Percentiles rank a stretch among this genome's conserved stretches.
Conservation (phyloP, 2,113 vertebrate genomes). For the Mungos mungo region DNA sequence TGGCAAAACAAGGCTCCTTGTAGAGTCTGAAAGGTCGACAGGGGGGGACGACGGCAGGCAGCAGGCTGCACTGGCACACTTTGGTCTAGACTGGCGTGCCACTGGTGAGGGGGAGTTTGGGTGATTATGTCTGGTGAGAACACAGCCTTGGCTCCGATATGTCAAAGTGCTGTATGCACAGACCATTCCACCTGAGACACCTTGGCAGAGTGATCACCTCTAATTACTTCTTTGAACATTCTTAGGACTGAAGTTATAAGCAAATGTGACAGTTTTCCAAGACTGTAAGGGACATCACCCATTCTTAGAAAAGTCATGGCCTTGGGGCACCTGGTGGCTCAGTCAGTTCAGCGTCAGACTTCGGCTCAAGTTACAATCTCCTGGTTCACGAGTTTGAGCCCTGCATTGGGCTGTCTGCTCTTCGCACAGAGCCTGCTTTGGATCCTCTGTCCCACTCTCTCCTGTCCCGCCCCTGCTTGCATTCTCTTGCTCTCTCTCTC, state of each 20-base stretch:
- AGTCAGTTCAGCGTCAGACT: no score
- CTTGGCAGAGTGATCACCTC: not conserved
- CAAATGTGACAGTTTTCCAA: not conserved
- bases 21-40: not conserved
- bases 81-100: not conserved
- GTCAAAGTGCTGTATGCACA: not conserved
- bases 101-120: not conserved
- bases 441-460: no score
- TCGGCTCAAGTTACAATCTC: no score
- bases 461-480: no score
- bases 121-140: not conserved
- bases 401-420: no score
- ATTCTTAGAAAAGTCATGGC: not conserved
- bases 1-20: not conserved
- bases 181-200: not conserved
- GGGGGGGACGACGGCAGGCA: not conserved
- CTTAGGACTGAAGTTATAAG: constrained; percentile 1
- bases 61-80: not conserved
- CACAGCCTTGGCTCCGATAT: not conserved
- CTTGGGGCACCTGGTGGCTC: no score
- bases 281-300: not conserved
- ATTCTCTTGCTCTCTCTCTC: no score
- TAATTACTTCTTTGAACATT: not conserved
- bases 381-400: no score
- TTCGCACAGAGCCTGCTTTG: no score